These are phyloP conservation scores for Channa maculata DNA, from an alignment of 2,113 vertebrate species.

Conservation along the genomic window DNA sequence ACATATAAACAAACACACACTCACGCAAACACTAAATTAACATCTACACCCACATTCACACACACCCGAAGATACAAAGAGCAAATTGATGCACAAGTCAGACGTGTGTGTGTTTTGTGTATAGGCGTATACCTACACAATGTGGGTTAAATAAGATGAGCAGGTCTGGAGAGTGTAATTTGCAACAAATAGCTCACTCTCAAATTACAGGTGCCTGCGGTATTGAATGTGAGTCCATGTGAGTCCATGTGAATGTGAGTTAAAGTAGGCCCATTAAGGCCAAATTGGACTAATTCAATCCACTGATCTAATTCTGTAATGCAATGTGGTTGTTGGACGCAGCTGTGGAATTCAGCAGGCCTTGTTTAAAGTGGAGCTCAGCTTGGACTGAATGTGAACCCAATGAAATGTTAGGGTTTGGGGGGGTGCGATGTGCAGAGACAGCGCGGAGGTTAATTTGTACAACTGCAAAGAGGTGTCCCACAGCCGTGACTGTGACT, in stretches of 20 bases:
- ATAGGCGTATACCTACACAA: constrained; percentile 27
- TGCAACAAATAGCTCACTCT: constrained; percentile 61
- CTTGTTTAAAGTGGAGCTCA: constrained; percentile 7
- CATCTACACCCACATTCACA: constrained; percentile 28
- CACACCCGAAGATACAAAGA: constrained; percentile 29
- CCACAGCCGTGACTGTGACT: too few relatives aligned
- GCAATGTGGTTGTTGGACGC: constrained; percentile 31
- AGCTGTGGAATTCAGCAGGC: constrained; percentile 33
- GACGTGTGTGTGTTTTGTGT: not conserved
- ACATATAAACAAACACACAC: constrained; percentile 57
- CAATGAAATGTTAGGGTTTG: not conserved
- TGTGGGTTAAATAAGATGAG: constrained; percentile 50
- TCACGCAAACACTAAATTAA: constrained; percentile 49
- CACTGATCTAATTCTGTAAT: constrained; percentile 67
- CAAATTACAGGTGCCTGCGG: constrained; percentile 71
- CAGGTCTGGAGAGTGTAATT: constrained; percentile 60
- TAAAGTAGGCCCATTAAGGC: constrained; percentile 70
- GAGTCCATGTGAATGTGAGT: constrained; percentile 62
- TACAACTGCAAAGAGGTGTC: not conserved
- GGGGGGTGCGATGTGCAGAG: not conserved
- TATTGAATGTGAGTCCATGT: constrained; percentile 63
- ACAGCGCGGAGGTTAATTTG: constrained; percentile 7
- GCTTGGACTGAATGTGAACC: not conserved
- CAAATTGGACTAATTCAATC: constrained; percentile 76
- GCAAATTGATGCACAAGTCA: constrained; percentile 1